phyloP scores from a whole-genome alignment of 2,888 invertebrate species.

The Plagodis pulveraria region DNA sequence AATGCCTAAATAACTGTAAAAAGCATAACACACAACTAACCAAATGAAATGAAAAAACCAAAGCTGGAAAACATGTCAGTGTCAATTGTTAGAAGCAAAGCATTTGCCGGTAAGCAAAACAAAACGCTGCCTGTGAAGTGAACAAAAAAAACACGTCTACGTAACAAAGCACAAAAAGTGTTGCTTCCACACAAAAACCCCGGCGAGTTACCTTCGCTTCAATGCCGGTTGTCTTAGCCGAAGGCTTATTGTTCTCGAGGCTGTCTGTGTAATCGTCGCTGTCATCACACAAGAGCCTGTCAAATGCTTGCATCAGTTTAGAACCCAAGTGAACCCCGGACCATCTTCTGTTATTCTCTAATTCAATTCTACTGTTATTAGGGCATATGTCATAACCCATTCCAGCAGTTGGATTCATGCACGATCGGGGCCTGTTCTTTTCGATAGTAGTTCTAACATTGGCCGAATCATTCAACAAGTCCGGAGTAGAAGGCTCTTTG shows the following conservation, averaged over 20 bases:
- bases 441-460: constrained; percentile 77
- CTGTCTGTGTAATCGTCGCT: constrained; percentile 91
- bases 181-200: constrained; percentile 41
- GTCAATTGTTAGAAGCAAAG: constrained; percentile 51
- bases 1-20: constrained; percentile 2
- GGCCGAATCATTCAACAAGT: constrained; percentile 84
- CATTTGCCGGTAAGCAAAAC: constrained; percentile 44
- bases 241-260: constrained; percentile 86
- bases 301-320: constrained; percentile 89
- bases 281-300: constrained; percentile 87
- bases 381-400: constrained; percentile 79
- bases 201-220: constrained; percentile 77
- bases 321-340: constrained; percentile 89
- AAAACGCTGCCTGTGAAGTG: constrained; percentile 49
- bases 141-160: constrained; percentile 48
- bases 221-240: constrained; percentile 79
- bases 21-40: constrained; percentile 8
- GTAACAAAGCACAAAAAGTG: constrained; percentile 49
- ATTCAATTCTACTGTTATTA: constrained; percentile 76
- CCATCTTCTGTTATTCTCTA: constrained; percentile 87
- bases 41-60: constrained; percentile 40
- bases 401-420: constrained; percentile 83
- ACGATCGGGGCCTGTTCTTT: constrained; percentile 88
- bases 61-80: constrained; percentile 27
- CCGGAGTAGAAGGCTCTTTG: constrained; percentile 84